Base-by-base conservation (phyloP, 2,113 vertebrate species). In the Nibea albiflora region DNA sequence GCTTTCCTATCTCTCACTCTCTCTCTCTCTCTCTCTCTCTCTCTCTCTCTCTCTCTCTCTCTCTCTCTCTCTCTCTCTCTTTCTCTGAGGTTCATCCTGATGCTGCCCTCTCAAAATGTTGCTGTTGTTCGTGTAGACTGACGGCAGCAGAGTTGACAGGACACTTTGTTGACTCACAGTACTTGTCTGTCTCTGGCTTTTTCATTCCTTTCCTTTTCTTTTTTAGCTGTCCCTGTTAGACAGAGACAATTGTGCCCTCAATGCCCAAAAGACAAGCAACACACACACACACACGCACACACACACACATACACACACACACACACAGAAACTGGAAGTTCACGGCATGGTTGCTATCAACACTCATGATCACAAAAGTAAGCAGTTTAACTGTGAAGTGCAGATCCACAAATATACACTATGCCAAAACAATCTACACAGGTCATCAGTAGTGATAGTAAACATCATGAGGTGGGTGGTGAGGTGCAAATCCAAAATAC, bases 21-120 rank as follows among this genome's bases (percentile, higher is more conserved):
- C 26, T 50, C 1, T 62, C 22, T 50, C 20, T 58, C 46, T 70
- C n/a, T 53, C 52, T 46, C 1, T 62, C 26, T 50, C 1, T 62
- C 22, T 50, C 20, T 58, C 46, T 70, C n/a, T 53, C 52, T 46
- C 1, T 62, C 26, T 50, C 1, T 62, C 22, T 50, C 20, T 58
- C 46, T 70, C 52, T 46, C 1, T 62, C 26, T 50, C 1, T 62
- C n/a, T 53, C 52, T 46, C 1, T 62, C 26, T 50, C 1, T 62
- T 19, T 50, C 20, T 58, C 46, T 70, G 46, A 73, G 63, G 35
- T 28, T 39, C 24, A 19, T 57, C 50, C 71, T 77, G 35, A 50
- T 35, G 35, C 24, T 54, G 75, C 42, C 42, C 46, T 46, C 15
- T 22, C 63, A 8, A 35, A 8, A 35, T 35, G 35, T 35, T 14